Percentiles rank a stretch among this genome's conserved stretches.
phyloP scores from a whole-genome alignment of 1,140 invertebrate species.

The Odontomachus brunneus region DNA sequence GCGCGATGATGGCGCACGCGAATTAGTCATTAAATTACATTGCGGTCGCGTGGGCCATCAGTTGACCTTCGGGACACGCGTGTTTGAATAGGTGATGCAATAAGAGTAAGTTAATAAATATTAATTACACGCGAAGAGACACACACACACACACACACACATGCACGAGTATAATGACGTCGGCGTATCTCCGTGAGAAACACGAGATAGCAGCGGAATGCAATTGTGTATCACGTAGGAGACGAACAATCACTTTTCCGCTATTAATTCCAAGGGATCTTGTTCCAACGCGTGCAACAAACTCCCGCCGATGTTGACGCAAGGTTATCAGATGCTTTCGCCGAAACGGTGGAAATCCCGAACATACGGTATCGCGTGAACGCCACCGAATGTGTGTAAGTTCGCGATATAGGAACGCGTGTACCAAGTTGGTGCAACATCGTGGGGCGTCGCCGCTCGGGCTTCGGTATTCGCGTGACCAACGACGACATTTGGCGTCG shows the following conservation, averaged over 20 bases:
- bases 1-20: slow-evolving; percentile 19
- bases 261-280: too few relatives aligned
- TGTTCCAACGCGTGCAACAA: background rate
- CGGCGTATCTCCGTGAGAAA: background rate
- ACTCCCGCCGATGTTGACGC: background rate
- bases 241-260: too few relatives aligned
- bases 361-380: slow-evolving; percentile 12
- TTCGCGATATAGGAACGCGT: background rate
- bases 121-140: slow-evolving; percentile 3
- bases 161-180: background rate
- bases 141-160: too few relatives aligned
- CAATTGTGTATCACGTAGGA: background rate
- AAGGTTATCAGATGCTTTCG: background rate
- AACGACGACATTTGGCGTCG: slow-evolving; percentile 55
- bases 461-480: slow-evolving; percentile 56
- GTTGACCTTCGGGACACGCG: background rate
- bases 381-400: background rate
- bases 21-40: slow-evolving; percentile 36
- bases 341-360: slow-evolving; percentile 6
- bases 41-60: slow-evolving; percentile 12
- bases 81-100: background rate
- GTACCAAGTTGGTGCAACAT: background rate
- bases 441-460: background rate
- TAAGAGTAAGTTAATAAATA: background rate
- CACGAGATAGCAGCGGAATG: background rate